phyloP scores from a whole-genome alignment of 2,113 vertebrate species.

The Arizona elegans region DNA sequence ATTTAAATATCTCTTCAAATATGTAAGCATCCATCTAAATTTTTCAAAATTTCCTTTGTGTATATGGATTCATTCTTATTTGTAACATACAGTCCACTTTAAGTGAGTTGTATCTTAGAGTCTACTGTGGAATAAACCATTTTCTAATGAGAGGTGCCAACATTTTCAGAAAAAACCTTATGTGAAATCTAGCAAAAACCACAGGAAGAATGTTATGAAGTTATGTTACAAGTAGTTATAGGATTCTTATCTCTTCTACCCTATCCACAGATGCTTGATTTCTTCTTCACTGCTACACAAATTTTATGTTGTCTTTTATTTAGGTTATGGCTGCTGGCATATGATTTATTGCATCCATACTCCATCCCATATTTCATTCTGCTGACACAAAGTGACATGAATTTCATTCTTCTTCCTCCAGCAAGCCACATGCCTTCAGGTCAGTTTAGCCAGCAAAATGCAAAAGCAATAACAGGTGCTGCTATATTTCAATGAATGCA shows the following conservation, averaged over 20 bases:
- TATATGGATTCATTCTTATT: not conserved
- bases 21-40: not conserved
- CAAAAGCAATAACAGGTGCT: not conserved
- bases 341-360: not conserved
- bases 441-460: slow-evolving; percentile 24
- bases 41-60: not conserved
- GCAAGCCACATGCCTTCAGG: not conserved
- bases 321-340: not conserved
- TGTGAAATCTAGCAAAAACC: not conserved
- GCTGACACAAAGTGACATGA: not conserved
- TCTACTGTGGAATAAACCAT: not conserved
- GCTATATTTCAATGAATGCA: slow-evolving; percentile 2
- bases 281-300: not conserved
- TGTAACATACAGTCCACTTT: not conserved
- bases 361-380: not conserved
- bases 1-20: not conserved
- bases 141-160: not conserved
- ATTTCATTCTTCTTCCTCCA: accelerated
- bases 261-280: not conserved
- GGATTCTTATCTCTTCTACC: not conserved
- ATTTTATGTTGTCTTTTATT: not conserved
- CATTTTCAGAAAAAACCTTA: not conserved
- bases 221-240: not conserved
- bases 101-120: not conserved
- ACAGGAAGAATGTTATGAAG: not conserved